Conservation (phyloP, 2,888 invertebrate genomes). For the Stenchaetothrips biformis region DNA sequence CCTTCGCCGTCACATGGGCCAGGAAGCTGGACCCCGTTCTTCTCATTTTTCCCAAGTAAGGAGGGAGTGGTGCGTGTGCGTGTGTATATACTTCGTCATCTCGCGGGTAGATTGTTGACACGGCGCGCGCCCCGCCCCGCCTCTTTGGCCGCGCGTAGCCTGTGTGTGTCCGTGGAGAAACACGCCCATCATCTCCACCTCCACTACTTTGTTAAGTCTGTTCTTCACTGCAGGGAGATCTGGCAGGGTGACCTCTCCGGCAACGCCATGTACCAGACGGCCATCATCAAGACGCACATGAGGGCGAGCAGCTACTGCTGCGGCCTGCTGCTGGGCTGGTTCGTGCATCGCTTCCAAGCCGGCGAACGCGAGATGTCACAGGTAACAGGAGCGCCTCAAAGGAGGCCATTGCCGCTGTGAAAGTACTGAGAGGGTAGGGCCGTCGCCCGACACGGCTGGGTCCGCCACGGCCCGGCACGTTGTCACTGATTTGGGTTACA, state of each 20-base stretch:
- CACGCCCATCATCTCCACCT: too few relatives aligned
- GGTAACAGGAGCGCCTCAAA: background rate
- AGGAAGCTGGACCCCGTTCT: conserved; percentile 62
- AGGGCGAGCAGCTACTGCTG: conserved; percentile 64
- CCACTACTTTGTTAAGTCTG: background rate
- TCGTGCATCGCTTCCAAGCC: conserved; percentile 59
- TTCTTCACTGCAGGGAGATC: conserved; percentile 55
- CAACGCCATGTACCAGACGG: conserved; percentile 59
- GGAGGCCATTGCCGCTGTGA: too few relatives aligned
- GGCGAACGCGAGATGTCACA: background rate
- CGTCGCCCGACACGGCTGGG: too few relatives aligned
- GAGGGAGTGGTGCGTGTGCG: conserved; percentile 37
- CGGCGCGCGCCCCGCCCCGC: too few relatives aligned
- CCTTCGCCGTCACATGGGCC: conserved; percentile 56
- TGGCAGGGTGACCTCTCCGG: conserved; percentile 52
- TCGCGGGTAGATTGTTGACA: too few relatives aligned
- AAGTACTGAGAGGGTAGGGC: too few relatives aligned
- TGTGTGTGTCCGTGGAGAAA: too few relatives aligned
- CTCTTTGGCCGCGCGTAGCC: too few relatives aligned
- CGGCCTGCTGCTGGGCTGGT: conserved; percentile 61
- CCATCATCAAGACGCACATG: conserved; percentile 72
- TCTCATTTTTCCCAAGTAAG: conserved; percentile 64
- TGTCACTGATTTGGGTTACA: too few relatives aligned
- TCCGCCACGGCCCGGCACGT: too few relatives aligned
- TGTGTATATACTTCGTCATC: conserved; percentile 29